These are phyloP conservation scores for Zeugodacus cucurbitae DNA, from an alignment of 1,140 invertebrate species.

Conservation along the genomic window DNA sequence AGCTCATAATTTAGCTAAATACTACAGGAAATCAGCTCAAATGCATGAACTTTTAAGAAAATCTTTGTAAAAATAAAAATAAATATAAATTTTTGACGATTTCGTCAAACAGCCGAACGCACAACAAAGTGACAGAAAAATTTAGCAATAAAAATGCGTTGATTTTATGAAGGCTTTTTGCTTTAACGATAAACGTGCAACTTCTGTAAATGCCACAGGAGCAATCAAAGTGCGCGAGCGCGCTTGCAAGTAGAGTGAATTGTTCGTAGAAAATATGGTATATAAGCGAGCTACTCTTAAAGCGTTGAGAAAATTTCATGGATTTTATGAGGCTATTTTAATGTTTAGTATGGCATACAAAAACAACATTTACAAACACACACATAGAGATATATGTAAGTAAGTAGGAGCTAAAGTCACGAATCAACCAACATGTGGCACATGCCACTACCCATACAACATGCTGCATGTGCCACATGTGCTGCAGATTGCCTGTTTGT, in stretches of 20 bases:
- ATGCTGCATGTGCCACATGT: not conserved
- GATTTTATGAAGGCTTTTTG: not conserved
- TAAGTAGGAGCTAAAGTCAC: not conserved
- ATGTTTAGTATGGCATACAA: not conserved
- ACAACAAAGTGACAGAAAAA: not conserved
- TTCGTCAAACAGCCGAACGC: not conserved
- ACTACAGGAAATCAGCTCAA: not conserved
- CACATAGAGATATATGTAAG: not conserved
- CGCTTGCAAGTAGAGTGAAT: not conserved
- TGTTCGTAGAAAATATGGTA: not conserved
- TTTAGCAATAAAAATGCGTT: not conserved
- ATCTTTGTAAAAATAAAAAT: not conserved
- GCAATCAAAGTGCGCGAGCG: not conserved
- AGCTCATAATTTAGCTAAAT: not conserved
- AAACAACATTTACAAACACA: not conserved
- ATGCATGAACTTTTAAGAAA: not conserved
- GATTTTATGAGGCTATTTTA: constrained; percentile 19
- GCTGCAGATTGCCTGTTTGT: not conserved
- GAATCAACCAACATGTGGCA: not conserved
- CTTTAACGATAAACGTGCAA: constrained; percentile 10
- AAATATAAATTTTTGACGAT: not conserved
- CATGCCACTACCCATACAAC: not conserved
- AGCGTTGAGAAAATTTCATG: not conserved
- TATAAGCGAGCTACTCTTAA: not conserved
- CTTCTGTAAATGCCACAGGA: not conserved